Evolutionary conservation across 2,888 invertebrate species (phyloP), one percentile per base, ranked within the genome.

Genomic region (Drosophila anomalipes): DNA sequence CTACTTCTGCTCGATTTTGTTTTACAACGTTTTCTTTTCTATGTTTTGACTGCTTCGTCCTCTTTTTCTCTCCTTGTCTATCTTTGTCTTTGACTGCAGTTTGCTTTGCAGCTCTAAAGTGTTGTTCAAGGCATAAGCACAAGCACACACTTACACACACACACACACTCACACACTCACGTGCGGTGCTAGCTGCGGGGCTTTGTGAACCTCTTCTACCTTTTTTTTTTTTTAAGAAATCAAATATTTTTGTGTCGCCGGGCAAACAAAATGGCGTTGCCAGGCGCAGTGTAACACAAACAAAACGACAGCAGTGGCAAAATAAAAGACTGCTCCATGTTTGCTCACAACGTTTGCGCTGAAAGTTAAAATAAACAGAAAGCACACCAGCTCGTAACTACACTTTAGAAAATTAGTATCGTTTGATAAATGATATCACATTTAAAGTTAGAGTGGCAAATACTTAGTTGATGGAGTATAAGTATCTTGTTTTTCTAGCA

Each of bases 261-360:
- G 70, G 88, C 85, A 86, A 86, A 86, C 86, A 86, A 89, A 86
- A 86, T 89, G 89, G 89, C 87, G 86, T 86, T 86, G 89, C 87
- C 82, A 78, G 72, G 82, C 86, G 61, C 74, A 77, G 69, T 74
- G 70, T 63, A 75, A 73, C 75, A 74, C 76, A 83, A 77, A 79
- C 74, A 73, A 62, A 49, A 56, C 53, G 71, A 65, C 77, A 77
- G 69, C 64, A 60, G 54, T 65, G 64, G 53, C 63, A 78, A 65
- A 78, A 69, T 64, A 64, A 68, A 71, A 26, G 16, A 75, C 37
- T 57, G 70, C 84, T 71, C 68, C 77, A 73, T 83, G 81, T 86
- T 86, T 86, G 84, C 56, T 35, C 70, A 66, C 69, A 74, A 81
- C 81, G 74, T 81, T 83, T 83, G 70, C 74, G 62, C 62, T 71